Percentiles rank a stretch among this genome's conserved stretches.
Conservation (phyloP, 53 echinoderm and acorn worm species). For the Paracentrotus lividus region DNA sequence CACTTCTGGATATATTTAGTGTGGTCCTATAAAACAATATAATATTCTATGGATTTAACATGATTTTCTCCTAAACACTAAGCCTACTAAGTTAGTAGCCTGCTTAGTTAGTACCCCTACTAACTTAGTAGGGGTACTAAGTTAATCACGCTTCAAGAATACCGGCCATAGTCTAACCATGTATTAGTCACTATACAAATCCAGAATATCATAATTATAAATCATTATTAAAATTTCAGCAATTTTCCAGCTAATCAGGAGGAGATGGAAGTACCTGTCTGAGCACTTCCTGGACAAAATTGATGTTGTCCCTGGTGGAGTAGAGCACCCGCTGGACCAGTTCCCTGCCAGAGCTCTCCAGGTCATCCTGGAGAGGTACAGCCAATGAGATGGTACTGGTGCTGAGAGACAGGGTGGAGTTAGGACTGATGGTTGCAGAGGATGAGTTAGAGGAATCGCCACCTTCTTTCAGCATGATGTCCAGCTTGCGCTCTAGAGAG, state of each 20-base stretch:
- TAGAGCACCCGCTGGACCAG: constrained; percentile 90
- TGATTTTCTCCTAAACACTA: no score
- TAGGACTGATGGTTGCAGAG: constrained; percentile 74
- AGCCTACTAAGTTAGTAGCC: no score
- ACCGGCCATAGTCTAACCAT: no score
- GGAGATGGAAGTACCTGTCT: constrained; percentile 86
- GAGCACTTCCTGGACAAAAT: constrained; percentile 96
- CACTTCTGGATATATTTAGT: no score
- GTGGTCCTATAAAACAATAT: no score
- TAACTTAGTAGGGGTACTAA: no score
- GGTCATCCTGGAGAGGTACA: constrained; percentile 56
- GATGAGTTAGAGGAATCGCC: constrained; percentile 66
- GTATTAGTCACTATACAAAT: no score
- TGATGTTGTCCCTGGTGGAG: constrained; percentile 92
- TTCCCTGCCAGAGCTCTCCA: constrained; percentile 78
- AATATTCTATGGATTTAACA: no score
- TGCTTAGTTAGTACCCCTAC: no score
- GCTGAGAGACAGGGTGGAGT: constrained; percentile 76
- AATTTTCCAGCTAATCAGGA: neutral
- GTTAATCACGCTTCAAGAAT: no score
- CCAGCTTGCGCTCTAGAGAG: constrained; percentile 83
- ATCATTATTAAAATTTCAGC: no score
- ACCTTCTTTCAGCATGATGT: constrained; percentile 76
- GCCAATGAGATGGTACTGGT: constrained; percentile 69
- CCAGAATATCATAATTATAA: no score